Evolutionary conservation across 30 jellyfish, hydroid and myxozoan species (phyloP), one percentile per base, ranked within the genome.

Genomic region (Hydra vulgaris): DNA sequence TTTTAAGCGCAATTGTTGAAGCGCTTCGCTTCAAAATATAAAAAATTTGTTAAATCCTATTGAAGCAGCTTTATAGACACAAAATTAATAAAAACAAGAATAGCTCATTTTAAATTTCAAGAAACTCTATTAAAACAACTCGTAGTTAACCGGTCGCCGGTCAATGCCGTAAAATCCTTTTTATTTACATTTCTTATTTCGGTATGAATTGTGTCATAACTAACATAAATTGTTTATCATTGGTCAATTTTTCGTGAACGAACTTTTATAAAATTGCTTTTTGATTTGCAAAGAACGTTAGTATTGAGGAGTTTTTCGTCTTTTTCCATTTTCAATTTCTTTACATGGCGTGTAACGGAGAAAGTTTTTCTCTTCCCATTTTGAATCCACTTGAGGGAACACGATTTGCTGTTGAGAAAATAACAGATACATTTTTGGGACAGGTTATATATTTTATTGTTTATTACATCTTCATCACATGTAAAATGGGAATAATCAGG

Each of bases 351-450:
- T 75, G 24, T 23, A 75, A 75, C 56, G 76, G 72, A 26, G 83
- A 54, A 75, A 75, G 71, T 75, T 75, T 75, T 75, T 70, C 53
- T 25, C 83, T 75, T 75, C 56, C 83, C 0, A 25, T 75, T 18
- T 73, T 25, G 67, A 75, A 75, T 75, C 83, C 83, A 0, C 74
- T 75, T 27, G 83, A 75, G 56, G 56, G 73, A 25, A 53, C 83
- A 25, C 40, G 83, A 26, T 75, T 75, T 70, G 83, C 83, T 19
- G 83, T 75, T 22, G 83, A 75, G 18, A 27, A 75, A 25, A 75
- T 75, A 75, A 75, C 83, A 0, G 83, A 75, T 53, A 75, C 83
- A 75, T 75, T 75, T 54, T 70, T 75, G 0, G 83, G 83, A 17
- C 83, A 75, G 71, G 83, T 75, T 8, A 23, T 1, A 25, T 15